Evolutionary conservation across 2,888 invertebrate genomes (phyloP), one percentile per base, ranked within the genome.

Genomic region (Oxyteleia sp.): DNA sequence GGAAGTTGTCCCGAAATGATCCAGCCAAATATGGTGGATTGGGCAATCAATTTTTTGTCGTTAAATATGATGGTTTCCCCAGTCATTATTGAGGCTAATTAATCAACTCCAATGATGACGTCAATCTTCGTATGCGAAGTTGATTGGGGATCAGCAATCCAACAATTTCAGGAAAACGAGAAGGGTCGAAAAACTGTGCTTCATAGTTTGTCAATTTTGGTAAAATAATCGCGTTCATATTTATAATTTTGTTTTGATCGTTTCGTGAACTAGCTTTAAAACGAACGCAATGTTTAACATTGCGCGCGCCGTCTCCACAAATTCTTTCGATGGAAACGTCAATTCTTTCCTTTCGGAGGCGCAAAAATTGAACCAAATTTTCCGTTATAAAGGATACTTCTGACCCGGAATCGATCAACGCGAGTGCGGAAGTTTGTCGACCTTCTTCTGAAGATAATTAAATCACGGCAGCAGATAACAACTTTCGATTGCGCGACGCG

Each of bases 11-110:
- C 51, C 2, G 15, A 51, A 1, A 51, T n/a, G 13, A 51, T 29
- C 51, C 51, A 51, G n/a, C 51, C 51, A 29, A 51, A 51, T 7
- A 51, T 26, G 4, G 51, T 51, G 2, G 51, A 51, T 29, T 51
- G 51, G 1, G 51, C 29, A 2, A 32, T 53, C 1, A 53, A 11
- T 16, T 53, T 32, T 20, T 53, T 53, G 10, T 53, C 53, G 1
- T 1, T 2, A 0, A 32, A 32, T 10, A 32, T 35, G 0, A 53
- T 13, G 2, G 32, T 32, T 2, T 53, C 15, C 4, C 53, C 53
- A 1, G 53, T 53, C 1, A 32, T 15, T 5, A 53, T 35, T 3
- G 53, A 15, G 1, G 13, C 53, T 1, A 53, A 10, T 32, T 2
- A 3, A 32, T 53, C 53, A 10, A 53, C 10, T 5, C 32, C 32